A percentile compares a stretch with the other conserved stretches of the same genome.
These are phyloP conservation scores for Metopia argyrocephala DNA, from an alignment of 2,888 invertebrate species.

Conservation along the genomic window DNA sequence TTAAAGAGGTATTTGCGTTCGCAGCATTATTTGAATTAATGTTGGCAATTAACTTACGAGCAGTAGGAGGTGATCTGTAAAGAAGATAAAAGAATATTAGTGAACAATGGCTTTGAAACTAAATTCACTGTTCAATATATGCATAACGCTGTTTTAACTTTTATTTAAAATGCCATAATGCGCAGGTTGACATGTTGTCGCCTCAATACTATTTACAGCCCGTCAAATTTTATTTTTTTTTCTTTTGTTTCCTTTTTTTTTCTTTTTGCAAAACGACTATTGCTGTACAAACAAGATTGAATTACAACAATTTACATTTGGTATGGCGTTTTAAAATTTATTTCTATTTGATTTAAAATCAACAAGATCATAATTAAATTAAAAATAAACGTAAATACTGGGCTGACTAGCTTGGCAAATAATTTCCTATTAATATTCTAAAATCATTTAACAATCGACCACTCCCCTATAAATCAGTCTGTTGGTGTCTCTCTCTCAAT, in stretches of 20 bases:
- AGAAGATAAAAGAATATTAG: constrained; percentile 9
- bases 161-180: constrained; percentile 10
- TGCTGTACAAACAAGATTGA: constrained; percentile 24
- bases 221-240: constrained; percentile 49
- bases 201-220: constrained; percentile 56
- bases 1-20: constrained; percentile 58
- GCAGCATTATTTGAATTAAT: constrained; percentile 66
- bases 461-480: constrained; percentile 48
- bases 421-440: constrained; percentile 42
- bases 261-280: constrained; percentile 2
- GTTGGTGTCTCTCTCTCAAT: background rate
- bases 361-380: constrained; percentile 22
- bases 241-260: constrained; percentile 45
- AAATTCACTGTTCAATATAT: background rate
- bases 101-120: background rate
- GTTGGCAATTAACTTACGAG: constrained; percentile 73
- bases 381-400: background rate
- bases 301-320: constrained; percentile 12
- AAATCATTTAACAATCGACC: constrained; percentile 33
- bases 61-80: constrained; percentile 77
- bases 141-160: constrained; percentile 3
- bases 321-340: background rate
- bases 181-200: constrained; percentile 52
- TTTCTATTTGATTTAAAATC: background rate
- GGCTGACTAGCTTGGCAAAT: background rate